phyloP scores from a whole-genome alignment of 1,140 invertebrate species.

The Bombyx mori region ASM3026992v2 NC_085127.1:2875001-2875500 shows the following conservation, averaged over 20 bases:
- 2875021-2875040: too few relatives aligned
- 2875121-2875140: conserved; percentile 47
- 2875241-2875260: conserved; percentile 60
- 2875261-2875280: conserved; percentile 71
- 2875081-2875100: conserved; percentile 26
- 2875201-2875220: conserved; percentile 35
- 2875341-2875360: conserved; percentile 41
- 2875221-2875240: conserved; percentile 34
- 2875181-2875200: conserved; percentile 45
- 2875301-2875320: conserved; percentile 63
- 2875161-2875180: conserved; percentile 42
- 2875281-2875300: conserved; percentile 61
- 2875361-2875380: conserved; percentile 18
- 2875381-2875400: too few relatives aligned
- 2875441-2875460: too few relatives aligned
- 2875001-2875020: too few relatives aligned
- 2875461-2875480: too few relatives aligned
- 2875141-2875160: conserved; percentile 60
- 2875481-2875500: too few relatives aligned
- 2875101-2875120: conserved; percentile 60
- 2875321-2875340: conserved; percentile 31
- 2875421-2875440: background rate
- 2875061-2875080: background rate
- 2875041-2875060: background rate
- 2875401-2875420: background rate